These are phyloP conservation scores for Pristionchus maxplancki DNA, from an alignment of 2,888 invertebrate species.

Conservation along the genomic window DNA sequence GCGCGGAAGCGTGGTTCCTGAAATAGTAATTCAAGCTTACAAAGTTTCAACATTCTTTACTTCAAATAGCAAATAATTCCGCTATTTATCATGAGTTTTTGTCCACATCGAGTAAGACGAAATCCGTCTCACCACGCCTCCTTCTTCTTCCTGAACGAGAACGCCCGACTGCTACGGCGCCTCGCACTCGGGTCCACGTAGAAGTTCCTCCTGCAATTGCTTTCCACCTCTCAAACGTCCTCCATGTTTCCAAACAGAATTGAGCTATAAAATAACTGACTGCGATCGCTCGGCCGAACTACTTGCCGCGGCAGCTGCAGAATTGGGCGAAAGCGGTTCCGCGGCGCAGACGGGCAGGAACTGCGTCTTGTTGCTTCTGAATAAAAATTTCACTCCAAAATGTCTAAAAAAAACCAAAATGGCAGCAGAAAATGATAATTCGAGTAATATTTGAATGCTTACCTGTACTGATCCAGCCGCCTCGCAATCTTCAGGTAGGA, in stretches of 20 bases:
- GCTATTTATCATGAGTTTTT: not conserved
- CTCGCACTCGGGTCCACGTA: constrained; percentile 38
- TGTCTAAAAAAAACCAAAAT: not conserved
- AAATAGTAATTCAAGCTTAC: not conserved
- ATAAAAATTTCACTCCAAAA: not conserved
- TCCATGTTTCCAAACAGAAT: too few relatives aligned
- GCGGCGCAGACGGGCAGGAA: constrained; percentile 68
- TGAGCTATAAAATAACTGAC: not conserved
- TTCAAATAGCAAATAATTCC: not conserved
- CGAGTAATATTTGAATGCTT: not conserved
- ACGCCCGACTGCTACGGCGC: not conserved
- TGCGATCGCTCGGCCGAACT: not conserved
- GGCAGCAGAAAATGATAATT: not conserved
- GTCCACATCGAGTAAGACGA: too few relatives aligned
- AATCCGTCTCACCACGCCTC: constrained; percentile 1
- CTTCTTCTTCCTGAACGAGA: constrained; percentile 34
- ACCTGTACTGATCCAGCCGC: constrained; percentile 70
- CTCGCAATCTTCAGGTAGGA: constrained; percentile 76
- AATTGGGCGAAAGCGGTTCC: constrained; percentile 55
- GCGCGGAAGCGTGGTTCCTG: constrained; percentile 47
- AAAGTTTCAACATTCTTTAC: not conserved
- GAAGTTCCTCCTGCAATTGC: not conserved
- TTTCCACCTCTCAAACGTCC: too few relatives aligned
- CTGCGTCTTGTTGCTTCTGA: constrained; percentile 57
- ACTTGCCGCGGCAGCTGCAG: constrained; percentile 29